Percentiles rank a stretch among this genome's conserved stretches.
Conservation (phyloP, 2,888 invertebrate genomes). For the Tubiluchus corallicola region DNA sequence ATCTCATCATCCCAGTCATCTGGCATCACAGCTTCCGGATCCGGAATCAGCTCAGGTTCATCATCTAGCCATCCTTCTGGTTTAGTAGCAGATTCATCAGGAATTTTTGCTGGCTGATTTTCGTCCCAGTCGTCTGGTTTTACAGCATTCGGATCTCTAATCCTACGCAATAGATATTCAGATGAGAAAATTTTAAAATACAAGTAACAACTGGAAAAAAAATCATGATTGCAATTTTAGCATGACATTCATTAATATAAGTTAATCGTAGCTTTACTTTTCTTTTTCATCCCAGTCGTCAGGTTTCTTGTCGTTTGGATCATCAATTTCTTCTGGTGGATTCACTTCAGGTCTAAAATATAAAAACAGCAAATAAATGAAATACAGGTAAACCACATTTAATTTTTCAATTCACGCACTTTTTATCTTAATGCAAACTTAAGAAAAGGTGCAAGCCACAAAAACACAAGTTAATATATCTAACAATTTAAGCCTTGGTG, state of each 20-base stretch:
- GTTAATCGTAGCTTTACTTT: slow-evolving; percentile 34
- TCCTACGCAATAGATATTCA: slow-evolving; percentile 29
- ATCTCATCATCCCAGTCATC: slow-evolving; percentile 91
- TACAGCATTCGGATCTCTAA: slow-evolving; percentile 62
- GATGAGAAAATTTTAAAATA: too few species aligned
- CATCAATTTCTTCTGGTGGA: slow-evolving; percentile 82
- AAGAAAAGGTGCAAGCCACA: too few species aligned
- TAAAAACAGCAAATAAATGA: slow-evolving; percentile 5
- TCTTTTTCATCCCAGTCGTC: slow-evolving; percentile 90
- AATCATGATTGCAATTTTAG: too few species aligned
- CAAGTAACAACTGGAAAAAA: too few species aligned
- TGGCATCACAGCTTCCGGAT: slow-evolving; percentile 68
- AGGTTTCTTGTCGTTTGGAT: slow-evolving; percentile 61
- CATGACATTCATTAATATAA: too few species aligned
- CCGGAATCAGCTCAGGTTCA: slow-evolving; percentile 61
- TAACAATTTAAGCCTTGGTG: too few species aligned
- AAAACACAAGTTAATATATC: too few species aligned
- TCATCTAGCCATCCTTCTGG: slow-evolving; percentile 85
- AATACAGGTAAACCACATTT: too few species aligned
- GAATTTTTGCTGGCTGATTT: slow-evolving; percentile 68
- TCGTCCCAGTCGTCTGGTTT: slow-evolving; percentile 96
- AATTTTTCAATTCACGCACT: too few species aligned
- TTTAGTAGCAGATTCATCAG: slow-evolving; percentile 59
- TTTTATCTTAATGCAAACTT: background rate
- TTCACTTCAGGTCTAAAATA: slow-evolving; percentile 57